Percentiles rank a stretch among this genome's conserved stretches.
These are phyloP conservation scores for Sinelater perroti DNA, from an alignment of 2,888 invertebrate genomes.

Conservation along the genomic window DNA sequence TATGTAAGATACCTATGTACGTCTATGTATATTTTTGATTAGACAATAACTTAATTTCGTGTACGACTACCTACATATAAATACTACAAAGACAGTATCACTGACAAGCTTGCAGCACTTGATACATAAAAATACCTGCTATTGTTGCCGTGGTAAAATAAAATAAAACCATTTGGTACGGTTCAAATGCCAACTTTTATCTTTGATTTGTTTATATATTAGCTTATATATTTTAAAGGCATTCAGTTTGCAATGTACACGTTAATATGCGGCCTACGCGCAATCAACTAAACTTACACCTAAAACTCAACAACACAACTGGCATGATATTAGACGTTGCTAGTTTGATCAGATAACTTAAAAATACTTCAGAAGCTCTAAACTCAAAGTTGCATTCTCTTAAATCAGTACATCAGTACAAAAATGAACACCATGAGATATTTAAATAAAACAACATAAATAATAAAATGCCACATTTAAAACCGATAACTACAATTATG, in stretches of 20 bases:
- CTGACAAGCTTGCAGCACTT: conserved; percentile 23
- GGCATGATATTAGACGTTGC: too few relatives aligned
- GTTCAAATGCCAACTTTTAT: neutral
- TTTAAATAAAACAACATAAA: conserved; percentile 33
- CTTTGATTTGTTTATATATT: too few relatives aligned
- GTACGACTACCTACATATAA: neutral
- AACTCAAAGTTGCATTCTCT: neutral
- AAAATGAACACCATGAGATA: conserved; percentile 33
- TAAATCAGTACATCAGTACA: conserved; percentile 18
- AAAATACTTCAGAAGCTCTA: neutral
- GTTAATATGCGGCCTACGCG: too few relatives aligned
- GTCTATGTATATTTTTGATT: conserved; percentile 22
- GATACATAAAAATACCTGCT: too few relatives aligned
- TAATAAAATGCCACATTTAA: conserved; percentile 36
- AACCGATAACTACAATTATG: conserved; percentile 38
- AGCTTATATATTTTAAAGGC: too few relatives aligned
- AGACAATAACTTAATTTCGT: neutral
- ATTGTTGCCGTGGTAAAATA: too few relatives aligned
- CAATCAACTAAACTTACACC: too few relatives aligned
- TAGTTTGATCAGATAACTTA: too few relatives aligned
- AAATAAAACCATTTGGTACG: too few relatives aligned
- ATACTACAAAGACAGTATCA: conserved; percentile 14
- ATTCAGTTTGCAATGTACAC: too few relatives aligned
- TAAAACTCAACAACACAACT: too few relatives aligned
- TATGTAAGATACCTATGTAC: conserved; percentile 15